Conservation (phyloP, 92 coral and sea anemone genomes). For the Phymanthus crucifer region DNA sequence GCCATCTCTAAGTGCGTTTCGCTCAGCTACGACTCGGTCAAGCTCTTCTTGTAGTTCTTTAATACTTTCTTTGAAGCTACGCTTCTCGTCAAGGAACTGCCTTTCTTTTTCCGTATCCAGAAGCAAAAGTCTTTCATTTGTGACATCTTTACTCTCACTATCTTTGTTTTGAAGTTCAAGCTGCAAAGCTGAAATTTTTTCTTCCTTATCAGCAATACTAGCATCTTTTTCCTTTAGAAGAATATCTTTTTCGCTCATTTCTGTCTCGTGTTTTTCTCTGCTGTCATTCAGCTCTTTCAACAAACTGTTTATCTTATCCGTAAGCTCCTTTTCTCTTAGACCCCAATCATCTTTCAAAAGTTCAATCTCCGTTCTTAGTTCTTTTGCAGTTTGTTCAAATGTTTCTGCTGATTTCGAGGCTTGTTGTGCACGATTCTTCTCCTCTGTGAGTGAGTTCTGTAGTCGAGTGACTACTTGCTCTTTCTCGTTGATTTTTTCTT, state of each 20-base stretch:
- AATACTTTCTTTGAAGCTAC: slow-evolving; percentile 50
- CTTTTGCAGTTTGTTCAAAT: slow-evolving; percentile 1
- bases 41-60: slow-evolving; percentile 50
- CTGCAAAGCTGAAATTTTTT: slow-evolving; percentile 35
- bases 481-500: slow-evolving; percentile 76
- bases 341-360: slow-evolving; percentile 40
- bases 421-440: slow-evolving; percentile 45
- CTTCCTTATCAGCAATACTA: slow-evolving; percentile 22
- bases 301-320: slow-evolving; percentile 7
- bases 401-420: slow-evolving; percentile 1
- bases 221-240: slow-evolving; percentile 30
- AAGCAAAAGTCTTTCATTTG: slow-evolving; percentile 57
- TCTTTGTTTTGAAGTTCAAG: slow-evolving; percentile 35
- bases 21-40: slow-evolving; percentile 27
- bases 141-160: slow-evolving; percentile 40
- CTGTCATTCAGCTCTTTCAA: slow-evolving; percentile 39
- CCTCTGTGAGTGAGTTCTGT: slow-evolving; percentile 54
- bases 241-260: slow-evolving; percentile 55
- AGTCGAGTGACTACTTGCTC: slow-evolving; percentile 64
- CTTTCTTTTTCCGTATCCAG: slow-evolving; percentile 70
- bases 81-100: slow-evolving; percentile 68
- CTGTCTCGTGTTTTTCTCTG: slow-evolving; percentile 70
- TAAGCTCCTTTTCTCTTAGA: slow-evolving; percentile 18
- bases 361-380: slow-evolving; percentile 31
- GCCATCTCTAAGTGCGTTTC: slow-evolving; percentile 19